phyloP scores from a whole-genome alignment of 2,113 vertebrate species.

The Prunella himalayana region DNA sequence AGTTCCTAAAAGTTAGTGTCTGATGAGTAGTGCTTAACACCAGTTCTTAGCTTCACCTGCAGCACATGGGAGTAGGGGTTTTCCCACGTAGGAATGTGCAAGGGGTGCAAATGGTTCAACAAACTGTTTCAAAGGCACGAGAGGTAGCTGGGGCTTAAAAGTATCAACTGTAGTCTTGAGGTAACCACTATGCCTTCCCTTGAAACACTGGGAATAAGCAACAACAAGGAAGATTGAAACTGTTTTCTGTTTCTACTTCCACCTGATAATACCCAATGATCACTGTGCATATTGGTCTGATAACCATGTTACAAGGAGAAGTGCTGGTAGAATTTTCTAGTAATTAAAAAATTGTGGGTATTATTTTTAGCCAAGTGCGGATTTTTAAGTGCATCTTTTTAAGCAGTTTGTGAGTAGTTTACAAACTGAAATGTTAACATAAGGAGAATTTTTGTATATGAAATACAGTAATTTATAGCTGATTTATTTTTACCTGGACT shows the following conservation, averaged over 20 bases:
- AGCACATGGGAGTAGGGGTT: rapidly evolving
- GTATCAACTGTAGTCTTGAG: background rate
- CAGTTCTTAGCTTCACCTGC: background rate
- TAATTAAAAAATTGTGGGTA: background rate
- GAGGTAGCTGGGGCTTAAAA: background rate
- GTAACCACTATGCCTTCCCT: background rate
- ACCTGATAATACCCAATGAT: background rate
- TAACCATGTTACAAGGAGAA: background rate
- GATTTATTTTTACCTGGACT: background rate
- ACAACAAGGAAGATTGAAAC: background rate
- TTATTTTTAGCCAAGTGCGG: background rate
- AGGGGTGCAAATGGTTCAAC: background rate
- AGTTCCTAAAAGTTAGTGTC: background rate
- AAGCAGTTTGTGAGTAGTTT: background rate
- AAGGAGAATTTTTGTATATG: background rate
- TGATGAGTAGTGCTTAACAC: background rate
- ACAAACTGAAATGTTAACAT: background rate
- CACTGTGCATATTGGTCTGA: background rate
- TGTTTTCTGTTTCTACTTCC: background rate
- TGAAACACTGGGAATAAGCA: background rate
- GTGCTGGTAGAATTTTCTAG: background rate
- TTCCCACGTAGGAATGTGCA: background rate
- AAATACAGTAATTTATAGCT: slow-evolving; percentile 25
- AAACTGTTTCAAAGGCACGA: background rate
- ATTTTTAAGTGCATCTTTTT: slow-evolving; percentile 14